phyloP scores from a whole-genome alignment of 2,113 vertebrate species.

The Odontesthes bonariensis region DNA sequence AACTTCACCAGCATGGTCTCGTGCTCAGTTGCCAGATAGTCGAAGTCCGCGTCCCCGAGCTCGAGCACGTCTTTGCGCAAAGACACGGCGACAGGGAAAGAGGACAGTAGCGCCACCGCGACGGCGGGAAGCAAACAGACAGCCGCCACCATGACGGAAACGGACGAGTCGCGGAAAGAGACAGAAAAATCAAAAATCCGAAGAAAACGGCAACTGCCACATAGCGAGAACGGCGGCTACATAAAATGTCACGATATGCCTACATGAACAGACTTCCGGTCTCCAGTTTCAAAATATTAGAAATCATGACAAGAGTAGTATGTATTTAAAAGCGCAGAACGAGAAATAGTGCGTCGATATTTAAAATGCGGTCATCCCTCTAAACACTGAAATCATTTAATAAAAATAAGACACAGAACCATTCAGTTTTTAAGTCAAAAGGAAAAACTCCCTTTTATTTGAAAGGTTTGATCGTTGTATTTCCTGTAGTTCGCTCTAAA shows the following conservation, averaged over 20 bases:
- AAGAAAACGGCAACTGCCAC: not conserved
- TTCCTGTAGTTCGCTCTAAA: not conserved
- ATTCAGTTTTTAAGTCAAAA: accelerated
- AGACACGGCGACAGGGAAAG: slow-evolving; percentile 10
- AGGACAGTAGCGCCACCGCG: slow-evolving; percentile 14
- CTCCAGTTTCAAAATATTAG: slow-evolving; percentile 19
- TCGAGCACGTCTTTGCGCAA: slow-evolving; percentile 73
- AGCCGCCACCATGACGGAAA: slow-evolving; percentile 36
- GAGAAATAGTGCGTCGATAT: not conserved
- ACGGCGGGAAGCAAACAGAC: slow-evolving; percentile 19
- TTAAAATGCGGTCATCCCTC: not conserved
- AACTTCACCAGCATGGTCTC: slow-evolving; percentile 84
- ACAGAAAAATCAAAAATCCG: not conserved
- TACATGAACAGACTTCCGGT: not conserved
- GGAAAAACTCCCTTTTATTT: not conserved
- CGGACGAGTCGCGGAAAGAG: not conserved
- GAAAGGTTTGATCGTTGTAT: not conserved
- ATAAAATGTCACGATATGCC: not conserved
- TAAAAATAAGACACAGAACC: accelerated
- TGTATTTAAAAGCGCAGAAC: not conserved
- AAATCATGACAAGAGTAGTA: not conserved
- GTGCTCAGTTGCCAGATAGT: slow-evolving; percentile 77
- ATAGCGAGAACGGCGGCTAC: not conserved
- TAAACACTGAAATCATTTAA: not conserved
- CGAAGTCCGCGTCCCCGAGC: slow-evolving; percentile 81